Conservation (phyloP, 1,140 invertebrate species). For the Drosophila sechellia region DNA sequence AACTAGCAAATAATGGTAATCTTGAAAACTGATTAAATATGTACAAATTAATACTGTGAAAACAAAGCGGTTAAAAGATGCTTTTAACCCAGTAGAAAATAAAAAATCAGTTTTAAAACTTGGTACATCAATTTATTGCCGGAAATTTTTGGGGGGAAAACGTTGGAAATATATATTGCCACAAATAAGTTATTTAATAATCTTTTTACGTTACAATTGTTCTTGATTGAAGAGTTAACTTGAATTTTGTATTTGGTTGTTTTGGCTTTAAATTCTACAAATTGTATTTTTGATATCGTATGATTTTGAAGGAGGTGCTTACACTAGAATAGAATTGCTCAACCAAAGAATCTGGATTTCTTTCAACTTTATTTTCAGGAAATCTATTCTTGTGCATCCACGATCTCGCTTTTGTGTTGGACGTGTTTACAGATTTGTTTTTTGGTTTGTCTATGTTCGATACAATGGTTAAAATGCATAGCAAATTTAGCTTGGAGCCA, state of each 20-base stretch:
- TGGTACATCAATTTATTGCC: constrained; percentile 55
- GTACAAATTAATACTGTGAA: too few species aligned
- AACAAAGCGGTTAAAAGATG: too few species aligned
- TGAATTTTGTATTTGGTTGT: constrained; percentile 50
- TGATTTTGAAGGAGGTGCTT: constrained; percentile 13
- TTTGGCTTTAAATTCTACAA: constrained; percentile 43
- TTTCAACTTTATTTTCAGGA: constrained; percentile 3
- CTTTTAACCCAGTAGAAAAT: neutral
- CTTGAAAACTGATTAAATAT: too few species aligned
- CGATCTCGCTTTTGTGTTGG: constrained; percentile 13
- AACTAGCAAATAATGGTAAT: too few species aligned
- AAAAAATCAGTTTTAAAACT: constrained; percentile 17
- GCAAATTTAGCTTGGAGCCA: constrained; percentile 27
- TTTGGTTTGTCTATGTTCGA: constrained; percentile 13
- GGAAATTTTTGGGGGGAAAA: constrained; percentile 33
- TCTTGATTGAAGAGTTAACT: constrained; percentile 34
- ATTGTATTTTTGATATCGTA: constrained; percentile 46
- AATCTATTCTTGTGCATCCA: constrained; percentile 24
- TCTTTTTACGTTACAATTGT: constrained; percentile 50
- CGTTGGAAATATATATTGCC: constrained; percentile 35
- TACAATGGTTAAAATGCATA: constrained; percentile 35
- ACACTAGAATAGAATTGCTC: constrained; percentile 20
- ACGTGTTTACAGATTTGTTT: constrained; percentile 32
- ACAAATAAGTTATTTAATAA: constrained; percentile 32
- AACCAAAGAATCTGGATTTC: neutral